These are phyloP conservation scores for Gobio gobio DNA, from an alignment of 2,113 vertebrate species.

Conservation along the genomic window DNA sequence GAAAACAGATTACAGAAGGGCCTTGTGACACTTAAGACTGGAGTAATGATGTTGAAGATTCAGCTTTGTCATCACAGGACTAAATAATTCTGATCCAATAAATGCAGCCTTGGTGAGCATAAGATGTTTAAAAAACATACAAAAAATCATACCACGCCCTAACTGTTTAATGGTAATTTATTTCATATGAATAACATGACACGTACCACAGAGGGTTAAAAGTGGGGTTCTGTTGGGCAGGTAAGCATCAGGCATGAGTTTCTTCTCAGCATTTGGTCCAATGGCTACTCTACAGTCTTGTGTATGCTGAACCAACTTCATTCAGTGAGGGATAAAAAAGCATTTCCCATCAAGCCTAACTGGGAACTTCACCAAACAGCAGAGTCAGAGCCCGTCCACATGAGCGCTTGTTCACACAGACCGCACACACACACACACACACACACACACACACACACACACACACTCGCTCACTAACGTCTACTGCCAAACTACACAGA, in stretches of 20 bases:
- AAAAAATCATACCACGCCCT: neutral
- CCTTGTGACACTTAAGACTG: neutral
- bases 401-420: conserved; percentile 28
- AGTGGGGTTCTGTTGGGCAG: neutral
- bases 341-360: conserved; percentile 43
- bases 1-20: neutral
- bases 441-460: neutral
- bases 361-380: conserved; percentile 39
- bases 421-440: conserved; percentile 1
- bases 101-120: neutral
- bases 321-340: conserved; percentile 11
- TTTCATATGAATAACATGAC: neutral
- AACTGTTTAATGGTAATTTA: neutral
- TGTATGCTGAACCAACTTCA: neutral
- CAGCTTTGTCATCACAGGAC: neutral
- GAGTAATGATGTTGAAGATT: neutral
- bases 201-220: neutral
- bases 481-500: conserved; percentile 47
- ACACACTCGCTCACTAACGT: neutral
- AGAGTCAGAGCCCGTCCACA: conserved; percentile 39
- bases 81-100: neutral
- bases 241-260: neutral
- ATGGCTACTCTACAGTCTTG: neutral
- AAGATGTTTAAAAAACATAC: neutral
- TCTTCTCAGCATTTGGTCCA: conserved; percentile 4